phyloP scores from a whole-genome alignment of 2,888 invertebrate species.

The Oxyteleia sp. region DNA sequence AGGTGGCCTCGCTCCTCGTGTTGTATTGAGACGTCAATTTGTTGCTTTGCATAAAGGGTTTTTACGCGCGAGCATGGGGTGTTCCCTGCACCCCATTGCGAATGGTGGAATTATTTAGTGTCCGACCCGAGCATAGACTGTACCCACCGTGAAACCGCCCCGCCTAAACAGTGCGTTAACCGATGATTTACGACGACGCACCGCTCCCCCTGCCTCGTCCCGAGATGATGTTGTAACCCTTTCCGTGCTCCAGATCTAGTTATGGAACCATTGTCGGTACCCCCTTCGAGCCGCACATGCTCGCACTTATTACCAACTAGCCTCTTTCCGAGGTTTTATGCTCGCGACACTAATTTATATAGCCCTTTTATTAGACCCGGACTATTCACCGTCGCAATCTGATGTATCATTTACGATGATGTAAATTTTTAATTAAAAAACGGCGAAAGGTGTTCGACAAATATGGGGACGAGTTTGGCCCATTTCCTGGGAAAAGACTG shows the following conservation, averaged over 20 bases:
- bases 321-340: constrained; percentile 64
- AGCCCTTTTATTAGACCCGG: constrained; percentile 52
- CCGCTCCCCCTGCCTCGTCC: constrained; percentile 54
- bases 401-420: constrained; percentile 48
- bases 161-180: constrained; percentile 87
- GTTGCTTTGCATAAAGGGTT: constrained; percentile 70
- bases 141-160: constrained; percentile 88
- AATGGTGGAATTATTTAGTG: constrained; percentile 87
- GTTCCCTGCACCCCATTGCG: constrained; percentile 78
- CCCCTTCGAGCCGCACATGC: constrained; percentile 80
- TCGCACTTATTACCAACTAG: constrained; percentile 79
- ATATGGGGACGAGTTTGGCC: constrained; percentile 30
- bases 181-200: constrained; percentile 86
- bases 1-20: constrained; percentile 16
- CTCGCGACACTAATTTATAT: constrained; percentile 69
- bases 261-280: constrained; percentile 80
- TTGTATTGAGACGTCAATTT: constrained; percentile 74
- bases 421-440: constrained; percentile 71
- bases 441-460: constrained; percentile 44
- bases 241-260: constrained; percentile 83
- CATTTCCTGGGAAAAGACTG: constrained; percentile 54
- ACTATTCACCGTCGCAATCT: constrained; percentile 34
- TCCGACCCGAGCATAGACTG: constrained; percentile 81
- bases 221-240: constrained; percentile 76
- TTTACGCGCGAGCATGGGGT: constrained; percentile 51